phyloP scores from a whole-genome alignment of 2,888 invertebrate species.

The Brachyptera risi region DNA sequence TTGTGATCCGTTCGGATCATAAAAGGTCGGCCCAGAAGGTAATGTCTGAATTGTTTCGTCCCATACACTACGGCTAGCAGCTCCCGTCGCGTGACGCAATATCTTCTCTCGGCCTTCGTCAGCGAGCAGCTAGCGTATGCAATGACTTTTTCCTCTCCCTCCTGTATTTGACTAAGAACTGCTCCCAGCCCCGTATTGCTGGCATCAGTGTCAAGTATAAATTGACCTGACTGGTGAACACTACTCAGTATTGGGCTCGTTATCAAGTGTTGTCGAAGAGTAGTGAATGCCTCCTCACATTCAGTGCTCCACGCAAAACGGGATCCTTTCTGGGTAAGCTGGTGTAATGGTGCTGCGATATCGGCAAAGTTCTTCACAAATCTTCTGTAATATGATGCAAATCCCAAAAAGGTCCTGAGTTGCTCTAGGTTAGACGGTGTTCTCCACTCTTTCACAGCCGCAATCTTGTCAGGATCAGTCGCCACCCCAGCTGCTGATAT shows the following conservation, averaged over 20 bases:
- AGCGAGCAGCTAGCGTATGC: too few species aligned
- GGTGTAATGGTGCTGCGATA: background rate
- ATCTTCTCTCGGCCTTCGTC: too few species aligned
- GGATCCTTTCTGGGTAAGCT: background rate
- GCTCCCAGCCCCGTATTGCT: conserved; percentile 25
- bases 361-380: background rate
- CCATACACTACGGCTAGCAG: too few species aligned
- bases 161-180: conserved; percentile 26
- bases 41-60: too few species aligned
- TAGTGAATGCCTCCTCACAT: background rate
- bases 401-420: background rate
- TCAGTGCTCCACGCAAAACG: background rate
- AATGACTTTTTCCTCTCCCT: too few species aligned
- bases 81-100: too few species aligned
- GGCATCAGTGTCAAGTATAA: conserved; percentile 21
- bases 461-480: background rate
- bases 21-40: too few species aligned
- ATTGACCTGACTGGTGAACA: background rate
- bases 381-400: background rate
- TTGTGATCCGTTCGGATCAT: too few species aligned
- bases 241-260: background rate
- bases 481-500: background rate
- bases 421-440: background rate
- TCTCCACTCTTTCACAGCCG: background rate
- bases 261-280: background rate